These are phyloP conservation scores for Liparis tanakae DNA, from an alignment of 2,797 vertebrate genomes.

Conservation along the genomic window DNA sequence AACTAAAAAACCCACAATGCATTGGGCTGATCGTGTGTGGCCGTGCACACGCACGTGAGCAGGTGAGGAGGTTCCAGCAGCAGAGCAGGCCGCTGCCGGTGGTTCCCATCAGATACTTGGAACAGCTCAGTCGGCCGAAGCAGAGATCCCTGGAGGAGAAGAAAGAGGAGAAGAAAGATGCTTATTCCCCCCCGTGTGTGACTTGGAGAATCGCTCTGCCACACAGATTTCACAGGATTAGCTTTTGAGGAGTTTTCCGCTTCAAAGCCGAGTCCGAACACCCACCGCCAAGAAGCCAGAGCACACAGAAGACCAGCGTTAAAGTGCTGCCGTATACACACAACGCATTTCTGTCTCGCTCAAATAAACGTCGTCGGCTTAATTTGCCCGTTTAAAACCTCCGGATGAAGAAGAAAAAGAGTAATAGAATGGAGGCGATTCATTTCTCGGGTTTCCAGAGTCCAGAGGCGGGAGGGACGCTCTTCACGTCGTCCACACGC, in stretches of 20 bases:
- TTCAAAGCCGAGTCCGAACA: constrained; percentile 35
- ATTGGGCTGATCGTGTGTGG: too few relatives aligned
- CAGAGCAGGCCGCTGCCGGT: constrained; percentile 87
- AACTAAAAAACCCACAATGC: background rate
- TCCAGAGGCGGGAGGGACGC: constrained; percentile 56
- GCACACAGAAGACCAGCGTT: background rate
- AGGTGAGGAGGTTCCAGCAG: constrained; percentile 98
- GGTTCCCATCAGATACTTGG: constrained; percentile 92
- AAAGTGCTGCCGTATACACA: background rate
- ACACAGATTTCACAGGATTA: constrained; percentile 75
- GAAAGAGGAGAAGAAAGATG: constrained; percentile 7
- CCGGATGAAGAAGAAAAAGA: background rate
- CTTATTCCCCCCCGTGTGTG: constrained; percentile 1
- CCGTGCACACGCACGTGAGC: constrained; percentile 82
- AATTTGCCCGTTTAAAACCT: background rate
- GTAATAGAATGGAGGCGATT: too few relatives aligned
- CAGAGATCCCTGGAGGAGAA: constrained; percentile 88
- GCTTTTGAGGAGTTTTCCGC: constrained; percentile 30
- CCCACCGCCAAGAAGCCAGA: constrained; percentile 29
- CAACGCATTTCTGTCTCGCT: too few relatives aligned
- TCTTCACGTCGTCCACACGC: constrained; percentile 31
- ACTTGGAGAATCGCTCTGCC: constrained; percentile 31
- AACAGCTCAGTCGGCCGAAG: constrained; percentile 91
- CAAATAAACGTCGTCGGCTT: background rate
- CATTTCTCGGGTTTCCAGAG: background rate